phyloP scores from a whole-genome alignment of 92 coral and sea anemone genomes.

The Hydrozoanthus gracilis region DNA sequence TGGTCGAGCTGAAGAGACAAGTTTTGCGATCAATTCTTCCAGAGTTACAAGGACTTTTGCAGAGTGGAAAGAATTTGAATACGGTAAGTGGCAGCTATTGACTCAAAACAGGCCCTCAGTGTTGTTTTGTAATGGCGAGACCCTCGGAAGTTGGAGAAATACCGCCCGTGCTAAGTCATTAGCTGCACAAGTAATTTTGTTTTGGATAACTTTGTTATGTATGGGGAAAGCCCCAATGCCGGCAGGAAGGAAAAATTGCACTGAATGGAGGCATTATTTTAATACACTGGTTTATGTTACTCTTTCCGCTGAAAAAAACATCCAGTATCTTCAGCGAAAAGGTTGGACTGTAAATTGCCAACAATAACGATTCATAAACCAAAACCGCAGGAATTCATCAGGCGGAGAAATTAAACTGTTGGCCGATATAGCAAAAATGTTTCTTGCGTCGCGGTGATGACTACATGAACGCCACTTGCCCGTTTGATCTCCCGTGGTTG shows the following conservation, averaged over 20 bases:
- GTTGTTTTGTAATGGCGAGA: neutral
- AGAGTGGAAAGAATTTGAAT: constrained; percentile 75
- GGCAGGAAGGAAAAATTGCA: neutral
- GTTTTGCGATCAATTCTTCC: constrained; percentile 90
- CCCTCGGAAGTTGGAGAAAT: constrained; percentile 25
- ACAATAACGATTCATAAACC: constrained; percentile 10
- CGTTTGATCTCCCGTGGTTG: constrained; percentile 19
- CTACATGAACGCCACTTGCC: neutral
- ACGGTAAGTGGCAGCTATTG: constrained; percentile 28
- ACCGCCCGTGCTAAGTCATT: constrained; percentile 2
- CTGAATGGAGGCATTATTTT: neutral
- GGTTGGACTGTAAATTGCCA: neutral
- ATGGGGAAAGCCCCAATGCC: too few species aligned
- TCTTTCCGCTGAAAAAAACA: neutral
- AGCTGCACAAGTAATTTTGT: neutral
- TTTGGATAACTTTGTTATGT: neutral
- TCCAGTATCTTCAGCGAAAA: neutral
- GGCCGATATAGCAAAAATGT: neutral
- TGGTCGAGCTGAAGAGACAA: constrained; percentile 92
- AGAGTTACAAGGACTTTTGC: constrained; percentile 89
- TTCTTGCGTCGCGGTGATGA: neutral
- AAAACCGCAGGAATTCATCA: constrained; percentile 39
- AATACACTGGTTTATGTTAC: constrained; percentile 3
- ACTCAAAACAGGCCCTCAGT: neutral
- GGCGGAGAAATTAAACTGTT: constrained; percentile 24